Base-by-base conservation (phyloP, 2,888 invertebrate genomes). In the Polyploca ridens region DNA sequence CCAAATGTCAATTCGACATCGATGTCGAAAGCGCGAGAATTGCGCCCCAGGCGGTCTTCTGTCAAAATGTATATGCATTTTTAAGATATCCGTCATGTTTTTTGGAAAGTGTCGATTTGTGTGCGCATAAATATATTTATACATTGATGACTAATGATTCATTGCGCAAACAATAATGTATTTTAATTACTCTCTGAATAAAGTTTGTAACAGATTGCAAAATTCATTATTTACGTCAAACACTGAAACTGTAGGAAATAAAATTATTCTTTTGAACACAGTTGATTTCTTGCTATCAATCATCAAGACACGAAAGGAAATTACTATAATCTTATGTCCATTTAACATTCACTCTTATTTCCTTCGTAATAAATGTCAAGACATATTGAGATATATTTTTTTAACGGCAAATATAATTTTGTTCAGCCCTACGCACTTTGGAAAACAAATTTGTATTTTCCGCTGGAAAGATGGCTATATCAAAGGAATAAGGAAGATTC, bases 221-320 rank as follows among this genome's bases (percentile, higher is more conserved):
- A 10, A 54, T 54, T 19, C 19, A 54, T 54, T 60, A 41, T 60
- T 60, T 60, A 60, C n/a, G 60, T 41, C 41, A 41, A 60, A 60
- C 27, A 11, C 19, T 19, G 41, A 41, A 46, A 46, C n/a, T 46
- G 46, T 46, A 41, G 16, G 19, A 60, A 60, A 16, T 27, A 54
- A 54, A 54, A 60, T 60, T 41, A 41, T 60, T 41, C 60, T 41
- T 60, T 41, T 41, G 33, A 41, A 19, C 41, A 41, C 27, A 60
- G 16, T 60, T 60, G 60, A 60, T 60, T 41, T 41, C 33, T 11
- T 11, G 16, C 60, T 11, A 60, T 60, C 60, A 16, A 60, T 60
- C 60, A 60, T 60, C 10, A 19, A 60, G 11, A 19, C 10, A 19
- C 19, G 19, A 19, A 54, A 10, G 54, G 0, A 5, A 19, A 3